phyloP scores from a whole-genome alignment of 2,113 vertebrate genomes.

The Arvicanthis niloticus region DNA sequence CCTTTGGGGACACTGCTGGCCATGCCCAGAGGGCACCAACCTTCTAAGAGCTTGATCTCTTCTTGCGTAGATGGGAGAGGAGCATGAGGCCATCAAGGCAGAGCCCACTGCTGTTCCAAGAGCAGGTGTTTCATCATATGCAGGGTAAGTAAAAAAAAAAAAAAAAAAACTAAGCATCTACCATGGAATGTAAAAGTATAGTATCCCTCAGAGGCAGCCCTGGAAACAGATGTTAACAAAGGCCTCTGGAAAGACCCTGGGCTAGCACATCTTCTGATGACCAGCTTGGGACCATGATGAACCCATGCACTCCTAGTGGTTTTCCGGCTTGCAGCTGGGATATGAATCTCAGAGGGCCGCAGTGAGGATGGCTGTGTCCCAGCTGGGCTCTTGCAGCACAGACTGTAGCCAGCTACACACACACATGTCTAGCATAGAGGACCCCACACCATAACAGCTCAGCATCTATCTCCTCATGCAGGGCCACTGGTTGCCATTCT shows the following conservation, averaged over 20 bases:
- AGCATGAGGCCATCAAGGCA: background rate
- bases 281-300: background rate
- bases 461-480: background rate
- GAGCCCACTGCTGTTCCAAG: background rate
- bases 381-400: background rate
- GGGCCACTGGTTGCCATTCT: background rate
- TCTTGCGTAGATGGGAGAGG: background rate
- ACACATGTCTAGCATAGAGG: background rate
- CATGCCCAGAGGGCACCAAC: accelerated
- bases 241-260: background rate
- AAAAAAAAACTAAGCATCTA: background rate
- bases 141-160: no score
- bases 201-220: background rate
- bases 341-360: background rate
- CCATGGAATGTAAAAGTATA: background rate
- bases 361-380: background rate
- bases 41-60: background rate
- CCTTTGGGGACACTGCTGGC: background rate
- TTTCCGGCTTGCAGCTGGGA: background rate
- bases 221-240: no score
- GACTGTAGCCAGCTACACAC: background rate
- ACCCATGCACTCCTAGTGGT: background rate
- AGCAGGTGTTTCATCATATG: background rate
- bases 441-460: background rate
- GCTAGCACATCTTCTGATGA: no score